Evolutionary conservation across 1,140 invertebrate genomes (phyloP).

Genomic region (Drosophila persimilis): DNA sequence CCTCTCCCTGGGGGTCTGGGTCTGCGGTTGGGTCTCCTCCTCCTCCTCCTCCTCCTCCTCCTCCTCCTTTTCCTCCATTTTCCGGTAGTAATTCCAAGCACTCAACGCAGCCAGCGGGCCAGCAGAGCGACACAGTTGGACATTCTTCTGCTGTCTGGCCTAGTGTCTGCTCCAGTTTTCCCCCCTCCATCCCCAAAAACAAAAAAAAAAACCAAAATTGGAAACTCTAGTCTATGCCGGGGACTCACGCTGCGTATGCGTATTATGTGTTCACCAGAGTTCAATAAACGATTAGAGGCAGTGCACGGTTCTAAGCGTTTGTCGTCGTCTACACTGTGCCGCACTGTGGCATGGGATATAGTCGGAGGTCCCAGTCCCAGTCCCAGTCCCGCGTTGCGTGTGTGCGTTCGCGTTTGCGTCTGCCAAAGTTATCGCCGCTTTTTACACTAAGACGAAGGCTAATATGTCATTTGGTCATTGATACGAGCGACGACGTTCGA

Average conservation of each 20-base stretch:
- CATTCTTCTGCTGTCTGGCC: constrained; percentile 18
- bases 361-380: no score
- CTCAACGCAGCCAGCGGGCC: constrained; percentile 72
- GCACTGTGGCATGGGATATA: not conserved
- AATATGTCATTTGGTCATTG: constrained; percentile 81
- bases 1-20: constrained; percentile 46
- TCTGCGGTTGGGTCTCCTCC: not conserved
- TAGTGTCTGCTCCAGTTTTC: constrained; percentile 49
- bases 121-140: constrained; percentile 70
- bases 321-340: not conserved
- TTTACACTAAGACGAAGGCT: constrained; percentile 80
- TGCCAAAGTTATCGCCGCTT: constrained; percentile 79
- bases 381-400: constrained; percentile 1
- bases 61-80: constrained; percentile 15
- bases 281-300: constrained; percentile 74
- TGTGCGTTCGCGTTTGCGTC: constrained; percentile 63
- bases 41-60: no score
- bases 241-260: constrained; percentile 74
- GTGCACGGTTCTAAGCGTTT: constrained; percentile 10
- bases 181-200: constrained; percentile 11
- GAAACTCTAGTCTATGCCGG: constrained; percentile 22
- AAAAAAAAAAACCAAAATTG: constrained; percentile 9
- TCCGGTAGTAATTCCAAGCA: constrained; percentile 73
- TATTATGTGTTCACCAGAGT: constrained; percentile 65
- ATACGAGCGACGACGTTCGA: constrained; percentile 60